Evolutionary conservation across 2,113 vertebrate species (phyloP), one percentile per base, ranked within the genome.

Genomic region (Pseudopodoces humilis): DNA sequence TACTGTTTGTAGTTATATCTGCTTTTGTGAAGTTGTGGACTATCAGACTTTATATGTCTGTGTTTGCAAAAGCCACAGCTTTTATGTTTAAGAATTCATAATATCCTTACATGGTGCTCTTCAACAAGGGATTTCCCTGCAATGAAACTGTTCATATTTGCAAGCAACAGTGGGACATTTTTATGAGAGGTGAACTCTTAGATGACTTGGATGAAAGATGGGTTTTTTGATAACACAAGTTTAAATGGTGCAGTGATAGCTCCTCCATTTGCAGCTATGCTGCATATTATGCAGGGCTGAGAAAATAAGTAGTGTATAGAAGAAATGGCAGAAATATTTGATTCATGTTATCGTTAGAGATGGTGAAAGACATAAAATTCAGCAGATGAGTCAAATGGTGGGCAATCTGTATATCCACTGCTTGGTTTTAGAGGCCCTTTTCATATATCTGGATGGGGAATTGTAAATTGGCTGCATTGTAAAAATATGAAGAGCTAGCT

Each of bases 271-370:
- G 31, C 71, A 86, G 44, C 41, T 93, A 10, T 75, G 50, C 46
- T 85, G n/a, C 13, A 24, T 95, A n/a, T 83, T 80, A 62, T 1
- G 9, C 79, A 67, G 50, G 30, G 44, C 37, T 89, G 46, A 95
- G 62, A 90, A 96, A 95, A 92, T 91, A 86, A 94, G 63, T 13
- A 76, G 1, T 44, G 35, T 17, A 35, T 84, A 62, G 33, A 79
- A 80, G 83, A 94, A 94, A 93, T 56, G 24, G 39, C 60, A 91
- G 78, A 96, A 92, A 89, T 76, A 93, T 90, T 96, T 88, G 64
- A 77, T 92, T 95, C 15, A 8, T 75, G 18, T 28, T 70, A n/a
- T 25, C 68, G 17, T 92, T 88, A 88, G 43, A 85, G 5, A 43
- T 39, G 46, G 44, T 47, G 41, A 59, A 90, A 80, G 6, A 25